Percentiles rank a stretch among this genome's conserved stretches.
Conservation (phyloP, 2,888 invertebrate genomes). For the Dicyrtoma fusca region DNA sequence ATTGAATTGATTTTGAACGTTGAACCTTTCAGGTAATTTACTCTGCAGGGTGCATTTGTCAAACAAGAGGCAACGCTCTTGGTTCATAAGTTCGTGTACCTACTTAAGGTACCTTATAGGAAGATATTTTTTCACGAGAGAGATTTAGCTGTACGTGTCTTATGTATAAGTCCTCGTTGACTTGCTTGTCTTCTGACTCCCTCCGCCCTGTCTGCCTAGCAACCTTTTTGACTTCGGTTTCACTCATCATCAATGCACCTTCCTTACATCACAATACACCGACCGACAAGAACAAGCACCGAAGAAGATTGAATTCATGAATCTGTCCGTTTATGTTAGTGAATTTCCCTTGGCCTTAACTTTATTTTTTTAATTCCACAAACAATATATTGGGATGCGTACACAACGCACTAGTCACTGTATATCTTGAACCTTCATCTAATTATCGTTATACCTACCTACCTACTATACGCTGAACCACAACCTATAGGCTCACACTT, state of each 20-base stretch:
- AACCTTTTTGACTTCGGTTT: conserved; percentile 12
- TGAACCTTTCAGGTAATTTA: conserved; percentile 22
- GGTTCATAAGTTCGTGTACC: too few relatives aligned
- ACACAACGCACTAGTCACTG: too few relatives aligned
- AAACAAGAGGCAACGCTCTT: conserved; percentile 5
- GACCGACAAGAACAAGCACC: neutral
- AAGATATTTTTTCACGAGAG: neutral
- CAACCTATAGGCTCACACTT: too few relatives aligned
- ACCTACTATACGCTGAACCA: too few relatives aligned
- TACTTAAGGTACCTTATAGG: neutral
- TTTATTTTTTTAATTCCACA: neutral
- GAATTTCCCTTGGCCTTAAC: neutral
- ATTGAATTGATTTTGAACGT: conserved; percentile 30
- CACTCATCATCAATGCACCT: conserved; percentile 16
- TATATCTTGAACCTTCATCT: too few relatives aligned
- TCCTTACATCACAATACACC: neutral
- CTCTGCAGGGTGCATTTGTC: conserved; percentile 26
- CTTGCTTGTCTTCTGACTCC: too few relatives aligned
- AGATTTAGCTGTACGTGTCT: too few relatives aligned
- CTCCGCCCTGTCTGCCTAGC: neutral
- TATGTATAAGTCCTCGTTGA: too few relatives aligned
- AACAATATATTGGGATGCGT: too few relatives aligned
- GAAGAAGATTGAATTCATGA: neutral
- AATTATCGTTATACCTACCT: too few relatives aligned
- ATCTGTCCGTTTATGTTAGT: neutral